Conservation (phyloP, 1,140 invertebrate species). For the Cotesia vestalis region DNA sequence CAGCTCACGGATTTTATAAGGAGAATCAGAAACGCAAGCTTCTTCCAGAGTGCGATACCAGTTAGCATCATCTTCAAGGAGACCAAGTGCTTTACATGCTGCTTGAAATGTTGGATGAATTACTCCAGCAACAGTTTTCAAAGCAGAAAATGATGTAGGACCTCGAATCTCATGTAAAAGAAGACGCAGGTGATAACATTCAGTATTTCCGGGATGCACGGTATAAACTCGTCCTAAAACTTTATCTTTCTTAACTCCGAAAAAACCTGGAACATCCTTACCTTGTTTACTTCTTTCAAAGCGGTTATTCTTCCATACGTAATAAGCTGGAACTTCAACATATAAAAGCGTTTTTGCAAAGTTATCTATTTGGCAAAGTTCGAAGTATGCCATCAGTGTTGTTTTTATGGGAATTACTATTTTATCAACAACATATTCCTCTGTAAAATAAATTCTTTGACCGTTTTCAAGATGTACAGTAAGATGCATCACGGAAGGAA, state of each 20-base stretch:
- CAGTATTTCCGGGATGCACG: slow-evolving; percentile 56
- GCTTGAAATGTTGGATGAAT: slow-evolving; percentile 48
- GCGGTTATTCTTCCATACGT: slow-evolving; percentile 11
- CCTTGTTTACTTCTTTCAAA: slow-evolving; percentile 41
- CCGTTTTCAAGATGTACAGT: slow-evolving; percentile 53
- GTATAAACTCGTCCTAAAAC: slow-evolving; percentile 54
- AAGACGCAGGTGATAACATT: slow-evolving; percentile 60
- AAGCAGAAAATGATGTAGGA: slow-evolving; percentile 46
- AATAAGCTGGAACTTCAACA: neutral
- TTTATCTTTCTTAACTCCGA: slow-evolving; percentile 47
- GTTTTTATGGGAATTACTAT: slow-evolving; percentile 49
- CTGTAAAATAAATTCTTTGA: slow-evolving; percentile 22
- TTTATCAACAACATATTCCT: slow-evolving; percentile 44
- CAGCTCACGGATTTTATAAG: slow-evolving; percentile 28
- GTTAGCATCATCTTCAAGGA: slow-evolving; percentile 54
- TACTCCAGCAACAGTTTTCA: slow-evolving; percentile 54
- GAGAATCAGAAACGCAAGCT: slow-evolving; percentile 31
- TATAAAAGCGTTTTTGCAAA: neutral
- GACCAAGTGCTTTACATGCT: slow-evolving; percentile 46
- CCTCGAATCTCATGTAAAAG: slow-evolving; percentile 51
- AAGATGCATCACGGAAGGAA: slow-evolving; percentile 43
- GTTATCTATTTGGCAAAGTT: slow-evolving; percentile 45
- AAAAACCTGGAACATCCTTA: slow-evolving; percentile 41
- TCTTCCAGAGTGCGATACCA: slow-evolving; percentile 42
- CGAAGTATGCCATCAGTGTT: slow-evolving; percentile 60